Evolutionary conservation across 2,113 vertebrate genomes (phyloP).

Genomic region (Scomber scombrus): DNA sequence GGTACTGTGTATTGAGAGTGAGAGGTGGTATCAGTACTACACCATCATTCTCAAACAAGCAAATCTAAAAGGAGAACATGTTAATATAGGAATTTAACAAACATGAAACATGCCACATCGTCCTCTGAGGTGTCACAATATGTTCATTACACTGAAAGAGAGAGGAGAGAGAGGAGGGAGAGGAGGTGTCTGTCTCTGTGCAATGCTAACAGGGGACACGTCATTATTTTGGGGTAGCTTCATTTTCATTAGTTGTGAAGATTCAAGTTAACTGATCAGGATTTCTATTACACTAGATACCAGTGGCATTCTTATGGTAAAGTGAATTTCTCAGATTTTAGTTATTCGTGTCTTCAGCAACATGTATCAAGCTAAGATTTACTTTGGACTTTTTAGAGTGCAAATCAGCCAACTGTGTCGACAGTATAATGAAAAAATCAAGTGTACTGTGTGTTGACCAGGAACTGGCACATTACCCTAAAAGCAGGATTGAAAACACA

Average conservation of each 20-base stretch:
- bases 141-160: no score
- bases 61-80: neutral
- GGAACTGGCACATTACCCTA: neutral
- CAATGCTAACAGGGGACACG: neutral
- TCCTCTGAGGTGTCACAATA: no score
- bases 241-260: neutral
- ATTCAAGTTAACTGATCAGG: neutral
- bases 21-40: neutral
- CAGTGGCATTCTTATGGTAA: neutral
- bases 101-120: neutral
- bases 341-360: no score
- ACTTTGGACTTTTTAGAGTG: neutral
- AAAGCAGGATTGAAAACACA: neutral
- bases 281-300: neutral
- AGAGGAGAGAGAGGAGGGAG: no score
- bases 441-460: no score
- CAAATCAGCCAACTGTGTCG: neutral
- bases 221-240: neutral
- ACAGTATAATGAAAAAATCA: no score
- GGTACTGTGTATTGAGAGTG: slow-evolving; percentile 20
- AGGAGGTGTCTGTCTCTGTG: no score
- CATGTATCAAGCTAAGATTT: neutral
- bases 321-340: no score
- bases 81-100: neutral
- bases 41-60: neutral